phyloP scores from a whole-genome alignment of 2,113 vertebrate genomes.

The Condylura cristata region DNA sequence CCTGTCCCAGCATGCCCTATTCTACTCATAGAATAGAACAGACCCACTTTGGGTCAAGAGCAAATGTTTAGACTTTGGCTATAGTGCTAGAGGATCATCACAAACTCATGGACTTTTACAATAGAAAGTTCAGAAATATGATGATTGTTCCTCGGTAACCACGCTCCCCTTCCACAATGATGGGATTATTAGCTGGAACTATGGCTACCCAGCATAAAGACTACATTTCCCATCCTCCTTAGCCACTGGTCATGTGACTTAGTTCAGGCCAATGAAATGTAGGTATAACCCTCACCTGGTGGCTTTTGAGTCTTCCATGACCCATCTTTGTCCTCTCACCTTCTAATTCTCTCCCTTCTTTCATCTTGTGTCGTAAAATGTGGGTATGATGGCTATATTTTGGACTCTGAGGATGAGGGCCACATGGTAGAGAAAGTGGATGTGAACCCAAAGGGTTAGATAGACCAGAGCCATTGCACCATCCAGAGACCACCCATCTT shows the following conservation, averaged over 20 bases:
- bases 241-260: background rate
- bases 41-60: background rate
- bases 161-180: background rate
- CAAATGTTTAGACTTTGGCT: background rate
- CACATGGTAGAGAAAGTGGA: background rate
- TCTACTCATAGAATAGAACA: background rate
- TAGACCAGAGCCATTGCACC: background rate
- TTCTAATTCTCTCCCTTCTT: background rate
- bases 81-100: background rate
- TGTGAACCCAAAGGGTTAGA: background rate
- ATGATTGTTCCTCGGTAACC: background rate
- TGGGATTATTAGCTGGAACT: background rate
- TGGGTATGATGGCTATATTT: background rate
- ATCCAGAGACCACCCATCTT: background rate
- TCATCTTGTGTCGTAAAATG: background rate
- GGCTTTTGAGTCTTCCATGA: background rate
- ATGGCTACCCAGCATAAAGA: background rate
- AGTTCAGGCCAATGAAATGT: background rate
- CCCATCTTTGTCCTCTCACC: background rate
- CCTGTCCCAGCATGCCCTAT: background rate
- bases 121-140: background rate
- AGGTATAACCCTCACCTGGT: background rate
- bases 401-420: background rate
- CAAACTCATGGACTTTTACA: background rate
- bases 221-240: slow-evolving; percentile 2